Percentiles rank a stretch among this genome's conserved stretches.
phyloP scores from a whole-genome alignment of 2,888 invertebrate genomes.

The Drosophila prolongata region DNA sequence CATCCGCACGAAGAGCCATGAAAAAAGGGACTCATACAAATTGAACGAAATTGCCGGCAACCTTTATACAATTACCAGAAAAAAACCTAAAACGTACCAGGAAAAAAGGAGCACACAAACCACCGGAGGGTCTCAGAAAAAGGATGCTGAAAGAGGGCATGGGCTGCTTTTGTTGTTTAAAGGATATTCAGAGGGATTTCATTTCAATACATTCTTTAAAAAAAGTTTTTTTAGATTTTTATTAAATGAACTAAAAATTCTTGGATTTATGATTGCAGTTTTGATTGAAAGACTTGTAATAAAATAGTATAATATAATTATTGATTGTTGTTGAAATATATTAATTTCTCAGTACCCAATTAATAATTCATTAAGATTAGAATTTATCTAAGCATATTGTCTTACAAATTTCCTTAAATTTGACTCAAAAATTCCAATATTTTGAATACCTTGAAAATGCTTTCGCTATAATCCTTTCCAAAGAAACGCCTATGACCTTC shows the following conservation, averaged over 20 bases:
- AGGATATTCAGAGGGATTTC: neutral
- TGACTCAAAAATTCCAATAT: too few relatives aligned
- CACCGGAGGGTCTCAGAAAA: constrained; percentile 23
- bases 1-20: constrained; percentile 25
- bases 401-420: too few relatives aligned
- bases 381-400: too few relatives aligned
- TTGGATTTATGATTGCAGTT: too few relatives aligned
- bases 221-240: too few relatives aligned
- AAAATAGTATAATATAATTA: too few relatives aligned
- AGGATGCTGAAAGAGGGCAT: constrained; percentile 7
- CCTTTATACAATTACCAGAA: constrained; percentile 55
- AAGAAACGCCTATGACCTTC: constrained; percentile 15
- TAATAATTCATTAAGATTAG: too few relatives aligned
- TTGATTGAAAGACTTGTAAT: too few relatives aligned
- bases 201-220: too few relatives aligned
- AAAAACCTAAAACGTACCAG: constrained; percentile 25
- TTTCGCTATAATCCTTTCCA: neutral
- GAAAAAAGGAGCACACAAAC: constrained; percentile 15
- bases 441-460: neutral
- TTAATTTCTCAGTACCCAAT: too few relatives aligned
- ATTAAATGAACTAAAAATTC: too few relatives aligned
- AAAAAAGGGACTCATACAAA: constrained; percentile 56
- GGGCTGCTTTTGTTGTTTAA: neutral
- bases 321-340: too few relatives aligned
- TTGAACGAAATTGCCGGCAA: constrained; percentile 66